These are phyloP conservation scores for Diachasmimorpha longicaudata DNA, from an alignment of 1,140 invertebrate species.

Conservation along the genomic window DNA sequence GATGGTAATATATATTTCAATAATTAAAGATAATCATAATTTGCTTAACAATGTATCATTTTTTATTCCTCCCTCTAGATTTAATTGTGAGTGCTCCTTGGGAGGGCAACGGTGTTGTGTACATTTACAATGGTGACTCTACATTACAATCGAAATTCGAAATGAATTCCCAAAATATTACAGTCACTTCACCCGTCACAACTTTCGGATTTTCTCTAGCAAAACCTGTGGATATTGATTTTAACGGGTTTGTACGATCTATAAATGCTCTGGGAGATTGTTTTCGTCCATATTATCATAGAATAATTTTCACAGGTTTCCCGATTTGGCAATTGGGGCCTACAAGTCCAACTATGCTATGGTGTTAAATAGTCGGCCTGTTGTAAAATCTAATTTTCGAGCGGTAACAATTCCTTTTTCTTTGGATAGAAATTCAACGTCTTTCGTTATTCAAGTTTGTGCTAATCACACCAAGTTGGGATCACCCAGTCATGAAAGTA, in stretches of 20 bases:
- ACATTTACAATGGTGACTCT: conserved; percentile 68
- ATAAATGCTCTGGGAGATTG: no score
- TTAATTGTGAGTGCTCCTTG: conserved; percentile 74
- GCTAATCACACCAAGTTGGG: conserved; percentile 33
- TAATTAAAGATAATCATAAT: no score
- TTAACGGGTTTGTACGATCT: conserved; percentile 62
- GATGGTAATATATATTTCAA: conserved; percentile 44
- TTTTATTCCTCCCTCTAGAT: conserved; percentile 57
- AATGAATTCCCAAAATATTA: conserved; percentile 16
- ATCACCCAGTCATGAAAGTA: conserved; percentile 27
- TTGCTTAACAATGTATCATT: no score
- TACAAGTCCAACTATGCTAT: conserved; percentile 66
- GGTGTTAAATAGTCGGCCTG: conserved; percentile 66
- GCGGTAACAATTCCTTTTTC: conserved; percentile 44
- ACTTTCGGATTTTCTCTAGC: conserved; percentile 70
- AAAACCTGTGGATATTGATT: conserved; percentile 69
- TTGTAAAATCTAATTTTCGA: conserved; percentile 54
- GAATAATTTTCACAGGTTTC: conserved; percentile 32
- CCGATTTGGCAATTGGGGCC: conserved; percentile 70
- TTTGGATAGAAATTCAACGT: conserved; percentile 56
- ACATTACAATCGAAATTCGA: conserved; percentile 51
- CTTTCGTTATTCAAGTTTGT: conserved; percentile 47
- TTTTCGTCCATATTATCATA: neutral
- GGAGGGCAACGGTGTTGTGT: conserved; percentile 68
- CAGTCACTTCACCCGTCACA: neutral